Evolutionary conservation across 2,888 invertebrate genomes (phyloP).

Genomic region (Plebejus anna): DNA sequence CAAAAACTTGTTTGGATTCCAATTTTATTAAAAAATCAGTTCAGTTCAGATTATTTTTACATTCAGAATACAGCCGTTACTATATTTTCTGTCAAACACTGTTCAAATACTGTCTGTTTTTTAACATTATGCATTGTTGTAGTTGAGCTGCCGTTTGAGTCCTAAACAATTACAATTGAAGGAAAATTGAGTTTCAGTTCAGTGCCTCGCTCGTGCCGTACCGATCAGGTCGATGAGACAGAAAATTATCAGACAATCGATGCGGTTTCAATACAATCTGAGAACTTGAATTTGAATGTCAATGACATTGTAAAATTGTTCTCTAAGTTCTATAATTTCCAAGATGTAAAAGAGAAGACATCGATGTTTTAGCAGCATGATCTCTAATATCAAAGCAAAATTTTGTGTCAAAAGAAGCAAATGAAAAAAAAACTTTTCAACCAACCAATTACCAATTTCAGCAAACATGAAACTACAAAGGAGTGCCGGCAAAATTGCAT

Average conservation of each 20-base stretch:
- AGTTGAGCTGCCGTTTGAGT: not conserved
- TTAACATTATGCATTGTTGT: not conserved
- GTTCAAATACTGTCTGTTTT: not conserved
- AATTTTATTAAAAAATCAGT: no score
- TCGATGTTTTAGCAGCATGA: not conserved
- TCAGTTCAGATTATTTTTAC: no score
- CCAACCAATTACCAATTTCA: not conserved
- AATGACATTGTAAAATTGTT: slow-evolving; percentile 44
- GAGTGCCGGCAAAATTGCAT: not conserved
- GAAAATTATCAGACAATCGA: slow-evolving; percentile 61
- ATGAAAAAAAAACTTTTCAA: not conserved
- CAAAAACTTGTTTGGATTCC: no score
- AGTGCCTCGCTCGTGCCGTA: slow-evolving; percentile 66
- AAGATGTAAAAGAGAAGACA: not conserved
- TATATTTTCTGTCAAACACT: no score
- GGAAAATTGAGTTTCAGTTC: slow-evolving; percentile 44
- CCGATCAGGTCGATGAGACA: slow-evolving; percentile 61
- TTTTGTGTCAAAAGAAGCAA: not conserved
- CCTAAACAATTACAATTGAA: not conserved
- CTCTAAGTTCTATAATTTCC: not conserved
- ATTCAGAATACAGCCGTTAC: no score
- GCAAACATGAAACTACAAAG: not conserved
- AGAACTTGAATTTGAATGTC: slow-evolving; percentile 55
- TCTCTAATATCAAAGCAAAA: not conserved
- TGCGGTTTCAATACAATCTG: slow-evolving; percentile 53